Evolutionary conservation across 2,797 vertebrate species (phyloP).

Genomic region (Australoheros facetus): DNA sequence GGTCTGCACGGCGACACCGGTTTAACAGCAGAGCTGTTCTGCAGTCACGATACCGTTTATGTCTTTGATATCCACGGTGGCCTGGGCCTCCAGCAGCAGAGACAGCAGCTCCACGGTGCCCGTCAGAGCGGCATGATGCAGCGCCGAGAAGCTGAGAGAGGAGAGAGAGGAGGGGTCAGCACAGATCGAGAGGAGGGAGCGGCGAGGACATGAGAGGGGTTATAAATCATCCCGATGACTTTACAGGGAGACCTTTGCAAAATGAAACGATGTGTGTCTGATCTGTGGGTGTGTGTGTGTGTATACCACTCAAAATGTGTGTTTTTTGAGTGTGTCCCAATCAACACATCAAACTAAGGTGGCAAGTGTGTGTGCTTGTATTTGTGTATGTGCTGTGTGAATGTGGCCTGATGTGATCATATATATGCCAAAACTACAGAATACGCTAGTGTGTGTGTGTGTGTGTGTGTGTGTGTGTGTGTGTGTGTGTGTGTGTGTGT

Average conservation of each 20-base stretch:
- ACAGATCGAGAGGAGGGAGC: not conserved
- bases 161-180: not conserved
- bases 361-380: not conserved
- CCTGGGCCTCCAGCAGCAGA: constrained; percentile 92
- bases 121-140: constrained; percentile 93
- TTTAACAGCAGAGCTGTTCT: constrained; percentile 9
- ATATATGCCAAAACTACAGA: too few relatives aligned
- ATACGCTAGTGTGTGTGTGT: not conserved
- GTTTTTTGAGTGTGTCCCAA: not conserved
- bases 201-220: constrained; percentile 18
- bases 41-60: constrained; percentile 84
- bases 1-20: not conserved
- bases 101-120: constrained; percentile 93
- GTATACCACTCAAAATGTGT: not conserved
- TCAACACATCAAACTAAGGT: not conserved
- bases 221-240: constrained; percentile 47
- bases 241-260: constrained; percentile 43
- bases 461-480: not conserved
- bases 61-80: constrained; percentile 94
- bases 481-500: not conserved
- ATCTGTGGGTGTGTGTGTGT: not conserved
- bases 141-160: constrained; percentile 87
- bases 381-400: too few relatives aligned
- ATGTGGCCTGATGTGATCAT: not conserved
- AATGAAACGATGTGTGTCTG: not conserved